Percentiles rank a stretch among this genome's conserved stretches.
Conservation (phyloP, 2,797 vertebrate genomes). For the Sebastes baramenuke region DNA sequence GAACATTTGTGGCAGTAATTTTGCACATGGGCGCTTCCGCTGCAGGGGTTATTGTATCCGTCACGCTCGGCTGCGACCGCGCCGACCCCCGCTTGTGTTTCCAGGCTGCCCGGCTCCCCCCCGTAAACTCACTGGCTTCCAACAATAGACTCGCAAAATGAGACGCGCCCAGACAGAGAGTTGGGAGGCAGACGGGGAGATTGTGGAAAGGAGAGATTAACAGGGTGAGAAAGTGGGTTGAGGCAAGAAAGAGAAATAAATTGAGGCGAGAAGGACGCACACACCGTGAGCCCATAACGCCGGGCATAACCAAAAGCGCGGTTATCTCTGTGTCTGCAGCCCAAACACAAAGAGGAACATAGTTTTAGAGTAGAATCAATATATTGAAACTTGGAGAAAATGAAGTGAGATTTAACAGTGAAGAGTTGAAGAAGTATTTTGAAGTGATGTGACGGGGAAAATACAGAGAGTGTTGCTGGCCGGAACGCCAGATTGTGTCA, state of each 20-base stretch:
- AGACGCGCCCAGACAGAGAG: conserved; percentile 41
- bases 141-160: conserved; percentile 55
- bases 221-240: conserved; percentile 30
- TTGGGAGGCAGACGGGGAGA: conserved; percentile 4
- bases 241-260: conserved; percentile 11
- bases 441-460: background rate
- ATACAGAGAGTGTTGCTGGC: background rate
- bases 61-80: conserved; percentile 58
- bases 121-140: conserved; percentile 51
- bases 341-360: background rate
- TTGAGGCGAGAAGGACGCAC: background rate
- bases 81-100: conserved; percentile 65
- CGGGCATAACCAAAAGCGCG: background rate
- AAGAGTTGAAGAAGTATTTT: background rate
- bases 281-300: background rate
- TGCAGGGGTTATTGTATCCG: conserved; percentile 77
- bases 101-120: conserved; percentile 39
- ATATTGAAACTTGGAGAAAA: background rate
- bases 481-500: conserved; percentile 12
- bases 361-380: background rate
- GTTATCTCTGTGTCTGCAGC: background rate
- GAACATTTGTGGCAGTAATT: conserved; percentile 80
- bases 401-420: background rate
- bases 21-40: conserved; percentile 78
- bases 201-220: conserved; percentile 41